Base-by-base conservation (phyloP, 23 tunicate genomes). In the Halocynthia roretzi region DNA sequence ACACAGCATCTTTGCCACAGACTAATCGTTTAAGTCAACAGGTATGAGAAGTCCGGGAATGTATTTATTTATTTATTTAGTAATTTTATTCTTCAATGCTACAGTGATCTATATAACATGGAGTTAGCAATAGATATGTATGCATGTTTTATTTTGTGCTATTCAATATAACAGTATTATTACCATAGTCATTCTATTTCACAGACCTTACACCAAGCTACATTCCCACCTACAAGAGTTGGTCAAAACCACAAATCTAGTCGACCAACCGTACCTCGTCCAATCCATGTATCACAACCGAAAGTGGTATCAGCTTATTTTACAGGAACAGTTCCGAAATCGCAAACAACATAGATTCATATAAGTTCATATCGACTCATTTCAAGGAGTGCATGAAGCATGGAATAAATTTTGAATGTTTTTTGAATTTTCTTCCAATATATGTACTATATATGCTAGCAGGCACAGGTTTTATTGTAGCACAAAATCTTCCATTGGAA, bases 11-110 rank as follows among this genome's bases (percentile, higher is more conserved):
- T 6, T 65, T 68, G 53, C 82, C 76, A 54, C 96, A 87, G 7
- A 72, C 86, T 0, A 78, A 71, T 60, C 57, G 96, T 49, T 79
- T 89, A 69, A 89, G 96, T 53, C 96, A 89, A 53, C 96, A 89
- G 83, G 96, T 89, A 71, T 48, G 31, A n/a, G 8, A 19, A 14
- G 10, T 48, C 31, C 1, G 14, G 49, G 67, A n/a, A 69, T 80
- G 14, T 15, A n/a, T 58, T 58, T 0, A 0, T n/a, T n/a, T 1
- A 14, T 58, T 14, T 58, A 14, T 58, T 58, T 2, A 14, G 2
- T 58, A 15, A n/a, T 14, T 58, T 58, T 58, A 15, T n/a, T 58
- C 63, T 58, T 58, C 2, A 14, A 58, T 15, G 17, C n/a, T n/a
- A 15, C 63, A 58, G 15, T 58, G 15, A n/a, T 14, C 15, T 58